These are phyloP conservation scores for Bombus confusus DNA, from an alignment of 1,140 invertebrate genomes.

Conservation along the genomic window DNA sequence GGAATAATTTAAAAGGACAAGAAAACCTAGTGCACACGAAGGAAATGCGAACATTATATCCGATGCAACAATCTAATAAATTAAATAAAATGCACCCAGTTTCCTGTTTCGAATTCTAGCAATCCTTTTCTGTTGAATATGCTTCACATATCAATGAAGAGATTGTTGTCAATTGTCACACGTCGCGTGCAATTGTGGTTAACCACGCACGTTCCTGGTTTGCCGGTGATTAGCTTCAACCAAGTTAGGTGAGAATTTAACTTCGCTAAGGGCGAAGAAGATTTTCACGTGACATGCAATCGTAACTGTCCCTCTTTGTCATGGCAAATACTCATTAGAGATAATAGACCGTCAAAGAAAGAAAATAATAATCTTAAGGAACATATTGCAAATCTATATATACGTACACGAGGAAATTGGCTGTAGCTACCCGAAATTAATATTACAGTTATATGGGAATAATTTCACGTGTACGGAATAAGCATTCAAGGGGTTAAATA, in stretches of 20 bases:
- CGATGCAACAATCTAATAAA: neutral
- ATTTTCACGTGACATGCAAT: constrained; percentile 6
- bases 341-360: neutral
- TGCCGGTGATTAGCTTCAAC: constrained; percentile 36
- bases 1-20: neutral
- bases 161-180: constrained; percentile 49
- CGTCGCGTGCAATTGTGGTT: constrained; percentile 41
- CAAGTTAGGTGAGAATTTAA: constrained; percentile 35
- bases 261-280: neutral
- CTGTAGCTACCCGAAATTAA: neutral
- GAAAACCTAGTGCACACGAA: no score
- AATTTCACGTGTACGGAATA: neutral
- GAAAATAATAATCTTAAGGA: neutral
- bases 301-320: neutral
- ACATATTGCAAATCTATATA: neutral
- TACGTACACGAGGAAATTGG: no score
- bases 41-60: neutral
- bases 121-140: neutral
- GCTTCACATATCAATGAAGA: constrained; percentile 40
- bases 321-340: neutral
- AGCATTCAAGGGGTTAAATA: no score
- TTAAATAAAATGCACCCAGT: neutral
- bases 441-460: neutral
- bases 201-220: constrained; percentile 46
- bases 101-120: neutral